phyloP scores from a whole-genome alignment of 1,140 invertebrate species.

The Drosophila pseudoobscura region DNA sequence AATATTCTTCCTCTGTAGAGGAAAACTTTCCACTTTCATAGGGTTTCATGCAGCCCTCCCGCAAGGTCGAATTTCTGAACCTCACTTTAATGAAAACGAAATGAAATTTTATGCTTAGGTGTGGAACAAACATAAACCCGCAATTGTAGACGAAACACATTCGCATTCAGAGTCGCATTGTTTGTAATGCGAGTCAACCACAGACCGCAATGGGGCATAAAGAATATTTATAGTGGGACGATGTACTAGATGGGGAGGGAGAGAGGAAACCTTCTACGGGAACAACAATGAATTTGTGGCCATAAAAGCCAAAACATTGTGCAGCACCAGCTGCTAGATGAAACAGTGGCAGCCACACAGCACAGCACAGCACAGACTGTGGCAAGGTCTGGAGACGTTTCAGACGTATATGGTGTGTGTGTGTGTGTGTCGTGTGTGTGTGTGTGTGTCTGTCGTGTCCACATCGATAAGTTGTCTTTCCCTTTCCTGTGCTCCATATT shows the following conservation, averaged over 20 bases:
- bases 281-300: slow-evolving; percentile 72
- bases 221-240: slow-evolving; percentile 69
- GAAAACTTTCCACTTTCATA: too few relatives aligned
- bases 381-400: slow-evolving; percentile 42
- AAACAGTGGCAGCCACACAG: slow-evolving; percentile 28
- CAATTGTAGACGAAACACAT: slow-evolving; percentile 21
- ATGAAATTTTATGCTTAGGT: slow-evolving; percentile 57
- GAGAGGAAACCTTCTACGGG: slow-evolving; percentile 16
- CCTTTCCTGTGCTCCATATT: slow-evolving; percentile 31
- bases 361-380: slow-evolving; percentile 16
- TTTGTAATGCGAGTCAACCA: slow-evolving; percentile 47
- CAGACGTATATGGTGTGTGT: too few relatives aligned
- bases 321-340: slow-evolving; percentile 47
- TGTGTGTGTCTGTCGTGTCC: slow-evolving; percentile 6
- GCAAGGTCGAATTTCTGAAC: too few relatives aligned
- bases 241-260: slow-evolving; percentile 20
- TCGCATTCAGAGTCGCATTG: neutral
- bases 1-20: too few relatives aligned
- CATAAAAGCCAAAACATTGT: slow-evolving; percentile 76
- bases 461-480: slow-evolving; percentile 14
- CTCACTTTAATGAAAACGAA: slow-evolving; percentile 5
- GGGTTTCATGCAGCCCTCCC: too few relatives aligned
- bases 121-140: slow-evolving; percentile 33
- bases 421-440: slow-evolving; percentile 1
- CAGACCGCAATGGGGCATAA: slow-evolving; percentile 51